These are phyloP conservation scores for Cacatua alba DNA, from an alignment of 2,113 vertebrate genomes.

Conservation along the genomic window DNA sequence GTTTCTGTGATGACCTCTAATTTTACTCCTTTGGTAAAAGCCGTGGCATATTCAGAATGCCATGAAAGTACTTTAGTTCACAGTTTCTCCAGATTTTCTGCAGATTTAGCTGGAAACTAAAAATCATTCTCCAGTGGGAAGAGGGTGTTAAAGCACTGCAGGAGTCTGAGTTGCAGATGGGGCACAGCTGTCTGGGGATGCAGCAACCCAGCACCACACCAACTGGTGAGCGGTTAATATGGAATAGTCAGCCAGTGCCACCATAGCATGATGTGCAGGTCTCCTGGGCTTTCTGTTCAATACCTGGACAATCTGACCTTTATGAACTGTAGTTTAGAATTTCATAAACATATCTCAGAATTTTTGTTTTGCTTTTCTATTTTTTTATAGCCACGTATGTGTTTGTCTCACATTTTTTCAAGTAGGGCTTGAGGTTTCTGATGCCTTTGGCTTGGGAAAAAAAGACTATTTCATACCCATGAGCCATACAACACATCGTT, in stretches of 20 bases:
- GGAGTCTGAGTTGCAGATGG: background rate
- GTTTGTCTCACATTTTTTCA: background rate
- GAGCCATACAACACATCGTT: background rate
- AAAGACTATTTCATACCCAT: background rate
- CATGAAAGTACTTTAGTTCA: background rate
- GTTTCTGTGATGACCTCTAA: background rate
- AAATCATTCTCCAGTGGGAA: background rate
- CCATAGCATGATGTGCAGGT: background rate
- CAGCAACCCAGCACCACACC: background rate
- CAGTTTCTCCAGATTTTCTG: background rate
- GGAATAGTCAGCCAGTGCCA: background rate
- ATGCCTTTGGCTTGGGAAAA: background rate
- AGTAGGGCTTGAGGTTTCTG: background rate
- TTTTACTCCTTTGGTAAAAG: background rate
- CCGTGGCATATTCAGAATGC: background rate
- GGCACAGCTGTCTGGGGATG: background rate
- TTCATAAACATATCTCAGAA: background rate
- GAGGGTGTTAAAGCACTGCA: background rate
- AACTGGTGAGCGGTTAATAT: accelerated
- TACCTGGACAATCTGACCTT: background rate
- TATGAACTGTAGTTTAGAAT: background rate
- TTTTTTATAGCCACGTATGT: background rate
- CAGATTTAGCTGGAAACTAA: background rate
- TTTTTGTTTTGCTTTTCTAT: background rate
- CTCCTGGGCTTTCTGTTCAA: background rate